A percentile compares a stretch with the other conserved stretches of the same genome.
Evolutionary conservation across 2,113 vertebrate species (phyloP).

Genomic region (Ovis canadensis): DNA sequence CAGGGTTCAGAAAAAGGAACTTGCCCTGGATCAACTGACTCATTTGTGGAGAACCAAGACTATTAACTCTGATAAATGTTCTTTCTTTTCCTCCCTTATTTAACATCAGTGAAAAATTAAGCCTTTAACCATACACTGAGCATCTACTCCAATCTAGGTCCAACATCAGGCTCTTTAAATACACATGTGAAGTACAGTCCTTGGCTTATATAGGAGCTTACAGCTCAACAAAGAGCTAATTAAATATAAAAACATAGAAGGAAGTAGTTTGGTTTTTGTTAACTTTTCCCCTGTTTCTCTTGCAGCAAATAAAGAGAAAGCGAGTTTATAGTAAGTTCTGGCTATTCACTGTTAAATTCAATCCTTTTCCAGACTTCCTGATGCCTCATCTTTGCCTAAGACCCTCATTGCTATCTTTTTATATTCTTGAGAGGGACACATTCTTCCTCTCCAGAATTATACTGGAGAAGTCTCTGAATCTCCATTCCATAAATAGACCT

Average conservation of each 20-base stretch:
- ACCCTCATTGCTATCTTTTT: not conserved
- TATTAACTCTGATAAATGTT: not conserved
- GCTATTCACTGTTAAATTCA: not conserved
- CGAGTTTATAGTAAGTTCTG: conserved; percentile 91
- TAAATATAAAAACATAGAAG: not conserved
- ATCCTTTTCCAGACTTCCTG: not conserved
- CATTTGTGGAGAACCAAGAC: not conserved
- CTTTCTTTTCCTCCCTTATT: not conserved
- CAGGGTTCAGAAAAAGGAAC: not conserved
- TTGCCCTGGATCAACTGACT: not conserved
- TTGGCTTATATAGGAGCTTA: not conserved
- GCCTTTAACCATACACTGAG: not conserved
- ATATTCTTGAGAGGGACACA: not conserved
- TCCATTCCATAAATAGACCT: conserved; percentile 6
- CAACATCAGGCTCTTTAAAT: not conserved
- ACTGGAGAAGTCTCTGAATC: not conserved
- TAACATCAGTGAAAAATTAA: not conserved
- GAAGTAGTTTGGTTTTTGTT: not conserved
- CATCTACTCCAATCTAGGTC: not conserved
- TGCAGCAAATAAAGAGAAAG: conserved; percentile 88
- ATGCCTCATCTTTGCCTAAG: not conserved
- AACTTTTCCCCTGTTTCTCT: not conserved
- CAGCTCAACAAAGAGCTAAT: not conserved
- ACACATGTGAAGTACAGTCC: not conserved
- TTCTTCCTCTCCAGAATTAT: not conserved